These are phyloP conservation scores for Climacteris rufus DNA, from an alignment of 2,113 vertebrate genomes.

Conservation along the genomic window DNA sequence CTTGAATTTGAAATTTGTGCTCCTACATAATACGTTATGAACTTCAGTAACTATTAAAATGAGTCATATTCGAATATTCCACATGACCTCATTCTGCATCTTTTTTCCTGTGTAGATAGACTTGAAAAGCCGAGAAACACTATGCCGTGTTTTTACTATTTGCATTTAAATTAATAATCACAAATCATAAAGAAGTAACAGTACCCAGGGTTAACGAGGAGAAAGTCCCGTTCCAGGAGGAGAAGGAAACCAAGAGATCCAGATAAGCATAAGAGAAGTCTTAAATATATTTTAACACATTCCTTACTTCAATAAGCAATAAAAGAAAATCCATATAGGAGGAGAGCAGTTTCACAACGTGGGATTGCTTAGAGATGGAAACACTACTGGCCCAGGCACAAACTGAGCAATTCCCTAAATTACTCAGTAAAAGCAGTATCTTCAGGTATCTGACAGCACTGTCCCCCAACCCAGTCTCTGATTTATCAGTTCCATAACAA, in stretches of 20 bases:
- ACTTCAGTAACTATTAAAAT: neutral
- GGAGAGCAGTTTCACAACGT: neutral
- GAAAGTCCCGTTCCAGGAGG: neutral
- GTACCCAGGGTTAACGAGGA: neutral
- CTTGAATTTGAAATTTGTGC: neutral
- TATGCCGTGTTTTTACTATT: neutral
- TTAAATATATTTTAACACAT: neutral
- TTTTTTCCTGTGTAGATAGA: neutral
- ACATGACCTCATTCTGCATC: neutral
- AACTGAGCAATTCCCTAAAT: neutral
- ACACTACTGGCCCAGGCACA: neutral
- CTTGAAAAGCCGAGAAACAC: neutral
- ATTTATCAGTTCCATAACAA: neutral
- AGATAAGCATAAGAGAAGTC: neutral
- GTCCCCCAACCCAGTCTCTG: neutral
- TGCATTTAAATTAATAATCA: neutral
- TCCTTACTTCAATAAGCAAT: neutral
- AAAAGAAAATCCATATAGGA: neutral
- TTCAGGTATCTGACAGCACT: neutral
- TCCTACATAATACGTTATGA: neutral
- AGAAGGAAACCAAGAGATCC: neutral
- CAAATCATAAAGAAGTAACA: neutral
- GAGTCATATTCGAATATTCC: neutral
- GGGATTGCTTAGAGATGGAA: neutral
- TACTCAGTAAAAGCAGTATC: neutral